Conservation (phyloP, 2,113 vertebrate genomes). For the Ahaetulla prasina region DNA sequence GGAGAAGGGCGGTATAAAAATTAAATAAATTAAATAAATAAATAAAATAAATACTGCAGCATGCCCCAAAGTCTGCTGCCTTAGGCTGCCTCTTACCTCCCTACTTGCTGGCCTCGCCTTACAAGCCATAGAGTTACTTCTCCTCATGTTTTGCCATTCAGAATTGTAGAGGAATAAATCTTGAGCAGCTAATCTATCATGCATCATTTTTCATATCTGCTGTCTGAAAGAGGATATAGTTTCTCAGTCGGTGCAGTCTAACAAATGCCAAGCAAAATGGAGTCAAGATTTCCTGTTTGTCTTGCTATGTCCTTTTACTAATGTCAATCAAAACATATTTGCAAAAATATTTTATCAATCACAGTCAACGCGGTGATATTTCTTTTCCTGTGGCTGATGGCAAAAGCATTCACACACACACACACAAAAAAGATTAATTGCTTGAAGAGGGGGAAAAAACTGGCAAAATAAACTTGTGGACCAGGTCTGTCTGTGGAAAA, state of each 20-base stretch:
- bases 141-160: neutral
- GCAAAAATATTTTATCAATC: slow-evolving; percentile 27
- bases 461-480: slow-evolving; percentile 34
- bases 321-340: neutral
- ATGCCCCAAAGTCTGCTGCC: neutral
- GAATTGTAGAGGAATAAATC: neutral
- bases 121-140: neutral
- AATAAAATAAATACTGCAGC: no score
- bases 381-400: slow-evolving; percentile 41
- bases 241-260: neutral
- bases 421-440: slow-evolving; percentile 36
- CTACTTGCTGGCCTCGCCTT: neutral
- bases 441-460: slow-evolving; percentile 1
- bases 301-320: neutral
- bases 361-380: slow-evolving; percentile 34
- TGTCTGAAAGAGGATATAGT: neutral
- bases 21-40: no score
- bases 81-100: neutral
- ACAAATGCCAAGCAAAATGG: neutral
- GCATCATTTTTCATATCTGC: neutral
- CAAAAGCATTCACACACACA: slow-evolving; percentile 40
- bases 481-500: neutral
- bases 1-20: no score
- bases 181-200: neutral
- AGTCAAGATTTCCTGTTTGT: neutral